phyloP scores from a whole-genome alignment of 2,113 vertebrate genomes.

The Zosterops pallidus region DNA sequence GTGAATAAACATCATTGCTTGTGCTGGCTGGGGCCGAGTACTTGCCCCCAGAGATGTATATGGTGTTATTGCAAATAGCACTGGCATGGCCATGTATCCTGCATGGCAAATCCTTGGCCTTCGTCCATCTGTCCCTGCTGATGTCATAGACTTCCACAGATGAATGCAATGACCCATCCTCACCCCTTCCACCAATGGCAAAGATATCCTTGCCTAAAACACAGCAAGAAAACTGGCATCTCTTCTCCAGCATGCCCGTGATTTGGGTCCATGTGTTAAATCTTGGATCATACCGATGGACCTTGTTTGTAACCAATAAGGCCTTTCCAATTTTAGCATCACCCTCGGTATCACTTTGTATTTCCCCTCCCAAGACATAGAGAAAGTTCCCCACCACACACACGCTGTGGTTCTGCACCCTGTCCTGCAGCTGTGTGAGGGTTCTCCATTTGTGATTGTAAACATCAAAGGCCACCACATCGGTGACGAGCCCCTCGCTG shows the following conservation, averaged over 20 bases:
- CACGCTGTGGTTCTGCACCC: slow-evolving; percentile 81
- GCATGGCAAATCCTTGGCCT: slow-evolving; percentile 72
- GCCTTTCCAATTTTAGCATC: slow-evolving; percentile 2
- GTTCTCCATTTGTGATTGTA: slow-evolving; percentile 77
- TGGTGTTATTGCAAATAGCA: slow-evolving; percentile 71
- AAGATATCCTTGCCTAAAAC: slow-evolving; percentile 79
- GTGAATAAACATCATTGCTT: slow-evolving; percentile 80
- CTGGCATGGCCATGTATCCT: slow-evolving; percentile 86
- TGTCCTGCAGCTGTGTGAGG: slow-evolving; percentile 71
- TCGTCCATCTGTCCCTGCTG: slow-evolving; percentile 80
- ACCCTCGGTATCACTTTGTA: slow-evolving; percentile 35
- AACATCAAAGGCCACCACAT: slow-evolving; percentile 83
- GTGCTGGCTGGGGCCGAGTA: slow-evolving; percentile 63
- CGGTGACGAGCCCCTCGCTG: slow-evolving; percentile 68
- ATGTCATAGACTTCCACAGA: slow-evolving; percentile 89
- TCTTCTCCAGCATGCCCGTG: slow-evolving; percentile 81
- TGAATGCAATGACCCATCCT: slow-evolving; percentile 61
- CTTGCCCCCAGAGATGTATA: slow-evolving; percentile 89
- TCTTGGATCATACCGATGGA: slow-evolving; percentile 89
- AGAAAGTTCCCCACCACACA: slow-evolving; percentile 89
- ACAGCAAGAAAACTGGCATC: slow-evolving; percentile 88
- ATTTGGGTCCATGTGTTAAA: slow-evolving; percentile 83
- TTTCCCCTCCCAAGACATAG: slow-evolving; percentile 89
- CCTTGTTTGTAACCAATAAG: slow-evolving; percentile 72
- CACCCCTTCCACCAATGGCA: slow-evolving; percentile 82